Evolutionary conservation across 2,888 invertebrate species (phyloP).

Genomic region (Abrostola triplasia): DNA sequence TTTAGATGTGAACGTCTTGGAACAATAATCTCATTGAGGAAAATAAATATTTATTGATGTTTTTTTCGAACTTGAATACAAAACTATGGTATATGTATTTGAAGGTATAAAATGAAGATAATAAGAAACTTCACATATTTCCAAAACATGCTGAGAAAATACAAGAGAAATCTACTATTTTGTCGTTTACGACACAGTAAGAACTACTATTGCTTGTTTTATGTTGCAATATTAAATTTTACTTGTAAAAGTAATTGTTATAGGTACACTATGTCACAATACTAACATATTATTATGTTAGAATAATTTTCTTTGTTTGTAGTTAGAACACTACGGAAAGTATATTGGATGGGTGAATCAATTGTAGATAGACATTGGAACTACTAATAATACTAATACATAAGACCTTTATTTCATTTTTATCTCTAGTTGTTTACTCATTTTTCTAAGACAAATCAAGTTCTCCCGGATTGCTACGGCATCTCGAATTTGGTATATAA

Average conservation of each 20-base stretch:
- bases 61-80: too few species aligned
- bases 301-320: conserved; percentile 18
- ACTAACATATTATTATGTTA: conserved; percentile 14
- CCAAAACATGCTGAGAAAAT: neutral
- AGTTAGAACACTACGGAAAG: conserved; percentile 19
- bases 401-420: conserved; percentile 24
- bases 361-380: conserved; percentile 14
- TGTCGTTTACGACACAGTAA: conserved; percentile 6
- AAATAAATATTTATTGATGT: too few species aligned
- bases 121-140: conserved; percentile 5
- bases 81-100: too few species aligned
- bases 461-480: conserved; percentile 25
- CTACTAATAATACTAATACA: conserved; percentile 11
- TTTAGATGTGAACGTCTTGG: neutral
- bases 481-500: conserved; percentile 38
- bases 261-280: conserved; percentile 9
- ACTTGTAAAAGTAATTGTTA: neutral
- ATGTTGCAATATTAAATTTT: conserved; percentile 15
- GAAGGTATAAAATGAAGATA: conserved; percentile 19
- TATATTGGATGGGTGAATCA: conserved; percentile 29
- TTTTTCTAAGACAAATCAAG: conserved; percentile 33
- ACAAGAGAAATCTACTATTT: conserved; percentile 7
- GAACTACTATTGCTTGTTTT: conserved; percentile 6
- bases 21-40: neutral
- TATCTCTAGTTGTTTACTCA: conserved; percentile 28